Percentiles rank a stretch among this genome's conserved stretches.
phyloP scores from a whole-genome alignment of 2,888 invertebrate species.

The Tetrapedia diversipes region DNA sequence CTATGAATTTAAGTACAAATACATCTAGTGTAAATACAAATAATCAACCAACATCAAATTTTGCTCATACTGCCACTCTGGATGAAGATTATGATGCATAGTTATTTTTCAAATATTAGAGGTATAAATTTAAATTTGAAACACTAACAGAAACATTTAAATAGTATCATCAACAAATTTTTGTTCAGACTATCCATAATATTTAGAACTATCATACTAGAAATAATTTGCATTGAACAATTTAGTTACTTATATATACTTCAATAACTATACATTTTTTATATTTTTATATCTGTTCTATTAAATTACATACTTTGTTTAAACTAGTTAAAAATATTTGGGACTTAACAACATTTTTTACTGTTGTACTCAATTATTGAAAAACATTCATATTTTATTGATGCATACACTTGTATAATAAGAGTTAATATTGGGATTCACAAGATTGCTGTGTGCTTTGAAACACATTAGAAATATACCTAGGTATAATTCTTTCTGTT shows the following conservation, averaged over 20 bases:
- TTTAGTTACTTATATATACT: slow-evolving; percentile 42
- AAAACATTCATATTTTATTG: slow-evolving; percentile 27
- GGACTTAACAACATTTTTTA: slow-evolving; percentile 43
- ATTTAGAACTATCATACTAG: slow-evolving; percentile 10
- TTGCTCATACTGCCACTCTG: slow-evolving; percentile 77
- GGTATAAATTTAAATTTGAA: slow-evolving; percentile 22
- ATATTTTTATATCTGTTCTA: slow-evolving; percentile 54
- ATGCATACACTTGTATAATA: slow-evolving; percentile 37
- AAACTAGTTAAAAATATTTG: slow-evolving; percentile 38
- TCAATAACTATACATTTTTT: slow-evolving; percentile 43
- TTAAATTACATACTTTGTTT: slow-evolving; percentile 28
- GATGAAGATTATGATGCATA: slow-evolving; percentile 82
- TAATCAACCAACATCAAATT: slow-evolving; percentile 76
- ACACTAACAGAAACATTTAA: slow-evolving; percentile 21
- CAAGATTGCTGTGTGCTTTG: slow-evolving; percentile 5
- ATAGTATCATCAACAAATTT: slow-evolving; percentile 26
- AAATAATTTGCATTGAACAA: slow-evolving; percentile 32
- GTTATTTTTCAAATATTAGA: slow-evolving; percentile 43
- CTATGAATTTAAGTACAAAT: slow-evolving; percentile 73
- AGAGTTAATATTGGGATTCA: slow-evolving; percentile 22
- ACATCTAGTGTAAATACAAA: slow-evolving; percentile 61
- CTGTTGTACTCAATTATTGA: slow-evolving; percentile 24
- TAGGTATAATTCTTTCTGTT: slow-evolving; percentile 22
- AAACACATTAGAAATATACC: slow-evolving; percentile 20
- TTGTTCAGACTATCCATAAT: slow-evolving; percentile 17